phyloP scores from a whole-genome alignment of 1,140 invertebrate species.

The Megalopta genalis region DNA sequence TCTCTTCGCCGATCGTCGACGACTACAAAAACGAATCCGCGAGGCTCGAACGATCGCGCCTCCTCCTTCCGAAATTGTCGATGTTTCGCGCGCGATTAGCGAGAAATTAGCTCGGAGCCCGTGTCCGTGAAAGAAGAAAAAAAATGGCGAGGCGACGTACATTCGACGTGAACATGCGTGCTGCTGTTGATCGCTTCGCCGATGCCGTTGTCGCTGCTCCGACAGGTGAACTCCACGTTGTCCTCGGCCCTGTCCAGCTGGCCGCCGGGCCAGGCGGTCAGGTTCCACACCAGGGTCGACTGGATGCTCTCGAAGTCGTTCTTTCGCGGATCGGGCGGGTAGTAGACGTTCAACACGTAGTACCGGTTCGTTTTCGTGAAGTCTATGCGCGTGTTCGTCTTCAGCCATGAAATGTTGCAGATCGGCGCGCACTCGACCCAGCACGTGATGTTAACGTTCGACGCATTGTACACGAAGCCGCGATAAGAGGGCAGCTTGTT shows the following conservation, averaged over 20 bases:
- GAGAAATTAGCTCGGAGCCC: too few relatives aligned
- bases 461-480: slow-evolving; percentile 87
- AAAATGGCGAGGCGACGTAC: slow-evolving; percentile 81
- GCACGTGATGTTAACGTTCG: slow-evolving; percentile 90
- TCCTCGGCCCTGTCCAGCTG: slow-evolving; percentile 88
- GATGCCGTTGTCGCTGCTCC: slow-evolving; percentile 88
- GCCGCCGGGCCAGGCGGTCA: slow-evolving; percentile 89
- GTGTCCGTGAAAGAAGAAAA: too few relatives aligned
- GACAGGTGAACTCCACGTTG: slow-evolving; percentile 91
- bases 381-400: slow-evolving; percentile 85
- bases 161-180: slow-evolving; percentile 92
- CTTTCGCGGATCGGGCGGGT: slow-evolving; percentile 84
- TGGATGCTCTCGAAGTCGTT: slow-evolving; percentile 94
- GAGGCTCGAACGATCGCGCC: too few relatives aligned
- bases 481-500: slow-evolving; percentile 89
- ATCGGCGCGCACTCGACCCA: slow-evolving; percentile 93
- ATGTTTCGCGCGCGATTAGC: too few relatives aligned
- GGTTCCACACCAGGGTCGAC: slow-evolving; percentile 90
- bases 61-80: too few relatives aligned
- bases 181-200: slow-evolving; percentile 88
- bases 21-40: too few relatives aligned
- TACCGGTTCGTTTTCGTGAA: slow-evolving; percentile 84
- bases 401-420: slow-evolving; percentile 91
- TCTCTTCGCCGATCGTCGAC: too few relatives aligned
- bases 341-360: slow-evolving; percentile 83